Conservation (phyloP, 2,888 invertebrate species). For the Amphipyra berbera region DNA sequence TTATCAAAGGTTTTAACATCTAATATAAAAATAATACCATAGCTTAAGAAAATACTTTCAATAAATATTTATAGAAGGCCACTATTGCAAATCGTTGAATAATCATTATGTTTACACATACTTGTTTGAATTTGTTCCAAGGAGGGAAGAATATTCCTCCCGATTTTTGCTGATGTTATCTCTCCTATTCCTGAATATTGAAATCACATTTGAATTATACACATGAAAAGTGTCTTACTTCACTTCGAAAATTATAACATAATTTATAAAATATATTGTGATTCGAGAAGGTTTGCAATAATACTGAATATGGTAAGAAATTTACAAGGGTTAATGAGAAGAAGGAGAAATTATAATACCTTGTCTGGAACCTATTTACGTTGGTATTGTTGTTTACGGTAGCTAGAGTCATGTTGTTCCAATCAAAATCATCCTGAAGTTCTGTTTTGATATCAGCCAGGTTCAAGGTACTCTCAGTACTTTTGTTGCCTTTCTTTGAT, state of each 20-base stretch:
- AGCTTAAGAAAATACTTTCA: conserved; percentile 43
- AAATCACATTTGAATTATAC: conserved; percentile 65
- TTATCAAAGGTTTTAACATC: conserved; percentile 58
- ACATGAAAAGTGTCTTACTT: conserved; percentile 14
- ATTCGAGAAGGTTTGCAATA: background rate
- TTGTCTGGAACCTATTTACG: conserved; percentile 79
- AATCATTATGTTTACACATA: conserved; percentile 73
- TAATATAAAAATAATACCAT: conserved; percentile 4
- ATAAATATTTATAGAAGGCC: conserved; percentile 77
- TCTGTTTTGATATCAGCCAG: conserved; percentile 86
- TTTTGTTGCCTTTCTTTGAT: conserved; percentile 74
- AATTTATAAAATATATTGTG: background rate
- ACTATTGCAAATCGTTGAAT: conserved; percentile 46
- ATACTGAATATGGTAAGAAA: background rate
- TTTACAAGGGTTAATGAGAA: background rate
- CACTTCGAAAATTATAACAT: conserved; percentile 7
- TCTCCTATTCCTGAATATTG: conserved; percentile 85
- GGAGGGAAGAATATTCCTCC: conserved; percentile 82
- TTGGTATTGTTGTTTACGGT: conserved; percentile 82
- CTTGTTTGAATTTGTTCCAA: conserved; percentile 86
- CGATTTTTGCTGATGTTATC: conserved; percentile 84
- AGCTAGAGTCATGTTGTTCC: conserved; percentile 86
- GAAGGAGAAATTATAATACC: conserved; percentile 65
- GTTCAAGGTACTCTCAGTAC: conserved; percentile 66
- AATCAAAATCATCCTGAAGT: conserved; percentile 85